Base-by-base conservation (phyloP, 2,113 vertebrate species). In the Pelecanoides urinatrix region DNA sequence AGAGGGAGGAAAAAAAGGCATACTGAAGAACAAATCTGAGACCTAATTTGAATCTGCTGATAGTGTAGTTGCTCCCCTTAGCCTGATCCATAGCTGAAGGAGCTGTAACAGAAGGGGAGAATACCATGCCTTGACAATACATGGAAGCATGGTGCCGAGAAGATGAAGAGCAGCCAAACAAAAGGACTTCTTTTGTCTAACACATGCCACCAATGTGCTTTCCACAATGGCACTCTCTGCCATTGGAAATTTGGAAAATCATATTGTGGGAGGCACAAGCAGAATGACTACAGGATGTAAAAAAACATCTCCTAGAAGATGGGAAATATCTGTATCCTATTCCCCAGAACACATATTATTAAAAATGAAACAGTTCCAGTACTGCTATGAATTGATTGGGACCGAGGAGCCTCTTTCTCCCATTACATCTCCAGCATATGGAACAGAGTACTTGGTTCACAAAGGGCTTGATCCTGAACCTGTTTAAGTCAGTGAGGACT, bases 171-270 rank as follows among this genome's bases (percentile, higher is more conserved):
- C 9, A 15, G 5, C 3, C 47, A 52, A 47, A 81, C 4, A 50
- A 55, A 72, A 72, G 9, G 7, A 29, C 6, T 84, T 58, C 2
- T 77, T 94, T 50, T 40, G 10, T 55, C n/a, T 30, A 32, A 29
- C 2, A 4, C 27, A 38, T 16, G 2, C 14, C 10, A 42, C 17
- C 13, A 29, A 45, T 0, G 0, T 47, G 12, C 27, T 75, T 82
- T 76, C 26, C 34, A 25, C 7, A 40, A 26, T 7, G 6, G 2
- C 6, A 2, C 7, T 53, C 5, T 65, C 21, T 77, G 59, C 11
- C 52, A 42, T 1, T 45, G 25, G 15, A 84, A 86, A 49, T 53
- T 13, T 42, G 49, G 34, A 73, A 76, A 76, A 36, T 13, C 6
- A 8, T 67, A n/a, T 7, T 22, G 2, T 16, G 17, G 29, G 25